Evolutionary conservation across 1,140 invertebrate species (phyloP), one percentile per base, ranked within the genome.

Genomic region (Battus philenor): DNA sequence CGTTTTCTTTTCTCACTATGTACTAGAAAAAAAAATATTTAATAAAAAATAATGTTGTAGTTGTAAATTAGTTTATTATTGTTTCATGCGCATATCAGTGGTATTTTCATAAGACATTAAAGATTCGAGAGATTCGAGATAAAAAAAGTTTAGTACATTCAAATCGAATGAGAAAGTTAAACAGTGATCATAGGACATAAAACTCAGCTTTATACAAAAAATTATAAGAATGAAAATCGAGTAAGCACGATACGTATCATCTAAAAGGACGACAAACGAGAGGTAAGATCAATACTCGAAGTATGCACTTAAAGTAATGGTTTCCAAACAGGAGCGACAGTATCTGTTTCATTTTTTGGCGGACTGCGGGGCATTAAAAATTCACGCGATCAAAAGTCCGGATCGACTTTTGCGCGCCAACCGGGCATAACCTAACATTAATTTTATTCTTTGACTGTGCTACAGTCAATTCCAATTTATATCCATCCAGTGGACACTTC

Each of bases 291-390:
- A 44, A 71, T 63, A 63, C 44, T 49, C 43, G 44, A 58, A 60
- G 41, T 38, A 59, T 62, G 58, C 69, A 75, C 76, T 80, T 72
- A 75, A 60, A 54, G 59, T 71, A 80, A 77, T 80, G 57, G 62
- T 61, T 67, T 63, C 48, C 47, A 57, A 77, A 67, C 50, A 54
- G 54, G 43, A 59, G 45, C 49, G 48, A 50, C 54, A 54, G 52
- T 66, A 54, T 44, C 38, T 53, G 11, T 36, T 58, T 50, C 47
- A 59, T 62, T 71, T 71, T 75, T 74, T 59, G 56, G 50, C 46
- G 57, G 49, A 46, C 26, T 33, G 36, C 11, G 16, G 34, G n/a
- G n/a, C 26, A 61, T 73, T 69, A 75, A 75, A 71, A 73, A 79
- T 76, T 75, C 63, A 77, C 68, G 54, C 34, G 64, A 68, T 62